Evolutionary conservation across 1,140 invertebrate species (phyloP).

Genomic region (Leptoteleia sp.): DNA sequence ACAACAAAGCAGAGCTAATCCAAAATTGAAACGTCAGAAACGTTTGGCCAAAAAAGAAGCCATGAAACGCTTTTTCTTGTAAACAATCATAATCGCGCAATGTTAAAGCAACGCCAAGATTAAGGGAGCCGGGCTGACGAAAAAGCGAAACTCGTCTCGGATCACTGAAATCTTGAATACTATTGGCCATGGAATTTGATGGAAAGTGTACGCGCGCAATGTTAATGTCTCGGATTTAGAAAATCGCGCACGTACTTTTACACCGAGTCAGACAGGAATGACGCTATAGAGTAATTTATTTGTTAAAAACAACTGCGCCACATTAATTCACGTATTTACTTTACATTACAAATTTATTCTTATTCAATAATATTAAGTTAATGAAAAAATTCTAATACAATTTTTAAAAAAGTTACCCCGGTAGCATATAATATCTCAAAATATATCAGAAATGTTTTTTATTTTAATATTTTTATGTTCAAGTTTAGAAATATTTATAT

Average conservation of each 20-base stretch:
- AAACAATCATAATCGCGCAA: conserved; percentile 10
- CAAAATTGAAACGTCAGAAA: conserved; percentile 5
- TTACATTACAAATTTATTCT: neutral
- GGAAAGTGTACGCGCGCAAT: conserved; percentile 46
- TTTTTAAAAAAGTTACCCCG: neutral
- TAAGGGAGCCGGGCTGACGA: conserved; percentile 26
- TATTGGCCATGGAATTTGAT: conserved; percentile 56
- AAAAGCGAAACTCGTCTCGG: conserved; percentile 58
- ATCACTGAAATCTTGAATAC: conserved; percentile 28
- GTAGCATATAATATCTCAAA: no score
- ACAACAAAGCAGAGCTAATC: neutral
- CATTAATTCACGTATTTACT: conserved; percentile 6
- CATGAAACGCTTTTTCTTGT: conserved; percentile 14
- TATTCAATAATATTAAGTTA: neutral
- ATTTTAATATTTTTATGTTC: no score
- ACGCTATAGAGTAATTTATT: conserved; percentile 1
- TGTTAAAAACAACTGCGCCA: conserved; percentile 2
- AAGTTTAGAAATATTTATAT: no score
- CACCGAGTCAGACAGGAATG: conserved; percentile 8
- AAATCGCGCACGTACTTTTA: conserved; percentile 52
- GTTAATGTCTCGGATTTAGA: conserved; percentile 29
- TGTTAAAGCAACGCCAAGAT: conserved; percentile 11
- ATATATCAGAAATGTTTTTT: no score
- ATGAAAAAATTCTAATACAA: no score
- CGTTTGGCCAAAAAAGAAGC: conserved; percentile 11